These are phyloP conservation scores for Colostygia pectinataria DNA, from an alignment of 2,888 invertebrate species.

Conservation along the genomic window DNA sequence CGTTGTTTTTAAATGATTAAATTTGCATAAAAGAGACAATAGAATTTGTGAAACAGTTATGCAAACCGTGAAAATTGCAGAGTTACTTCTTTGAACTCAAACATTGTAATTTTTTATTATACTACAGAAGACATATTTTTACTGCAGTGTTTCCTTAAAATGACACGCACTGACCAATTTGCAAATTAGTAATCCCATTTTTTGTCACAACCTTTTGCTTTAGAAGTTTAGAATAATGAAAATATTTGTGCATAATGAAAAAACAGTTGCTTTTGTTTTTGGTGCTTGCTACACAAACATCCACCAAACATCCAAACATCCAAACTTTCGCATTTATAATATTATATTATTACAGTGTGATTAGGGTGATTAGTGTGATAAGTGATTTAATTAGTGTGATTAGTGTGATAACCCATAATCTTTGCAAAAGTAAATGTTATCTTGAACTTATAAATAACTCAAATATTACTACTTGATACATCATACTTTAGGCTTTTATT, in stretches of 20 bases:
- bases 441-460: too few relatives aligned
- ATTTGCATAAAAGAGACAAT: constrained; percentile 20
- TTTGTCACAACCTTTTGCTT: constrained; percentile 41
- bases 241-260: too few relatives aligned
- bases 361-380: too few relatives aligned
- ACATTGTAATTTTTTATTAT: constrained; percentile 44
- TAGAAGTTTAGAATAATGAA: too few relatives aligned
- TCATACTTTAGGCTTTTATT: too few relatives aligned
- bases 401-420: too few relatives aligned
- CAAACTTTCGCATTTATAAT: too few relatives aligned
- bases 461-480: too few relatives aligned
- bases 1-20: neutral
- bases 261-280: constrained; percentile 43
- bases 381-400: too few relatives aligned
- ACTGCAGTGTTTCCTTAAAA: constrained; percentile 51
- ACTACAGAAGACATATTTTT: constrained; percentile 28
- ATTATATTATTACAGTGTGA: too few relatives aligned
- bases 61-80: constrained; percentile 48
- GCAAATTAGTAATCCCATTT: constrained; percentile 50
- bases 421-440: too few relatives aligned
- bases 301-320: too few relatives aligned
- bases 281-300: neutral
- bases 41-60: constrained; percentile 51
- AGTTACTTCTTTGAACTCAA: constrained; percentile 67
- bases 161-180: constrained; percentile 50